Percentiles rank a stretch among this genome's conserved stretches.
These are phyloP conservation scores for Sebastes flavidus DNA, from an alignment of 2,797 vertebrate genomes.

Conservation along the genomic window DNA sequence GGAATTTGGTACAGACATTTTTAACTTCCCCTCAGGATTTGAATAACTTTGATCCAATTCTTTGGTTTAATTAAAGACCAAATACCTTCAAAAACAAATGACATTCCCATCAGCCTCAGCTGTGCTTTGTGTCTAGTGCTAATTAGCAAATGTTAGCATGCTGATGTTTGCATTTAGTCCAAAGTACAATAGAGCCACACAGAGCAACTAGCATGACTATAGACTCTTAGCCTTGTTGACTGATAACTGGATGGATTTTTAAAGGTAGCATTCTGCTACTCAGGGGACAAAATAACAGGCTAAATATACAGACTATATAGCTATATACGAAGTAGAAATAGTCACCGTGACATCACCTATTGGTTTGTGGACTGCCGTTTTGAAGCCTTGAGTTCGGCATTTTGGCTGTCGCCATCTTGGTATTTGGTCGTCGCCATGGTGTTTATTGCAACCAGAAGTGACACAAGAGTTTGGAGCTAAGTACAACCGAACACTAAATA, in stretches of 20 bases:
- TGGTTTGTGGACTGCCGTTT: too few relatives aligned
- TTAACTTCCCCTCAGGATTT: background rate
- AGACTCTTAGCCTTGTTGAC: background rate
- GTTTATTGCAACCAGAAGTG: too few relatives aligned
- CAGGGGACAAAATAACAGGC: background rate
- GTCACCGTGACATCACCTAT: rapidly evolving
- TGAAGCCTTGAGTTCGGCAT: too few relatives aligned
- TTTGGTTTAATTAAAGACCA: background rate
- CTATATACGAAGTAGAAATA: too few relatives aligned
- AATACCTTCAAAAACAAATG: background rate
- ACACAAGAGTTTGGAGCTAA: too few relatives aligned
- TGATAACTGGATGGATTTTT: background rate
- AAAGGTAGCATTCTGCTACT: background rate
- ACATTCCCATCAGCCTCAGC: background rate
- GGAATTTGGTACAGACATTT: background rate
- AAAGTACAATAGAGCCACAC: background rate
- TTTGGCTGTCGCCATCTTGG: rapidly evolving
- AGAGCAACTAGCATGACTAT: background rate
- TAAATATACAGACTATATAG: rapidly evolving
- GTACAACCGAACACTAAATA: too few relatives aligned
- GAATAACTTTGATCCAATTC: background rate
- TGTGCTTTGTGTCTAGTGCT: too few relatives aligned
- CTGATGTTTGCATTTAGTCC: background rate
- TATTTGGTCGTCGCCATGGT: rapidly evolving
- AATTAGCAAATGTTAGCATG: background rate